These are phyloP conservation scores for Leptinotarsa rubiginosa DNA, from an alignment of 2,888 invertebrate species.

Conservation along the genomic window DNA sequence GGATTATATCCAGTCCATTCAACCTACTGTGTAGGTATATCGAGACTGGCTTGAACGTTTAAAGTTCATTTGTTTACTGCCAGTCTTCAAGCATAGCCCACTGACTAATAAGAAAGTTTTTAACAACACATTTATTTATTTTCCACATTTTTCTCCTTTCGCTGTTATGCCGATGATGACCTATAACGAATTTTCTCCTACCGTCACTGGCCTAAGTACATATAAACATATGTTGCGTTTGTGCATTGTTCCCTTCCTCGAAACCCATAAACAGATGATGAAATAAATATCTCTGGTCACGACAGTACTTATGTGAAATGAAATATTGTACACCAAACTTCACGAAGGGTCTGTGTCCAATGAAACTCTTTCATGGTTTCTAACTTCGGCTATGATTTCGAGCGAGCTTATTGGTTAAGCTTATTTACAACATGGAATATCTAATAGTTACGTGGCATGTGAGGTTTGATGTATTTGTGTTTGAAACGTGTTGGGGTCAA, in stretches of 20 bases:
- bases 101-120: no score
- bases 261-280: slow-evolving; percentile 38
- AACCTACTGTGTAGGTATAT: no score
- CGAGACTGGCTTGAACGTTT: no score
- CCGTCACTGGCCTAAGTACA: slow-evolving; percentile 26
- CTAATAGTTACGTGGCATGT: slow-evolving; percentile 15
- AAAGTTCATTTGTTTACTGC: no score
- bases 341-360: slow-evolving; percentile 27
- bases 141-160: no score
- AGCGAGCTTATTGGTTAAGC: slow-evolving; percentile 24
- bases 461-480: neutral
- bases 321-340: slow-evolving; percentile 23
- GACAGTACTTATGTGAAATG: slow-evolving; percentile 32
- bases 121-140: no score
- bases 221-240: slow-evolving; percentile 34
- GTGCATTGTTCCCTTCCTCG: slow-evolving; percentile 45
- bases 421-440: slow-evolving; percentile 25
- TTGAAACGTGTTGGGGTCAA: neutral
- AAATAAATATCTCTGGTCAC: slow-evolving; percentile 36
- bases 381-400: slow-evolving; percentile 4
- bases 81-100: no score
- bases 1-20: no score
- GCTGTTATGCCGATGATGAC: no score
- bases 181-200: slow-evolving; percentile 1
- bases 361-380: slow-evolving; percentile 21